These are phyloP conservation scores for Malthinus flaveolus DNA, from an alignment of 2,888 invertebrate genomes.

Conservation along the genomic window DNA sequence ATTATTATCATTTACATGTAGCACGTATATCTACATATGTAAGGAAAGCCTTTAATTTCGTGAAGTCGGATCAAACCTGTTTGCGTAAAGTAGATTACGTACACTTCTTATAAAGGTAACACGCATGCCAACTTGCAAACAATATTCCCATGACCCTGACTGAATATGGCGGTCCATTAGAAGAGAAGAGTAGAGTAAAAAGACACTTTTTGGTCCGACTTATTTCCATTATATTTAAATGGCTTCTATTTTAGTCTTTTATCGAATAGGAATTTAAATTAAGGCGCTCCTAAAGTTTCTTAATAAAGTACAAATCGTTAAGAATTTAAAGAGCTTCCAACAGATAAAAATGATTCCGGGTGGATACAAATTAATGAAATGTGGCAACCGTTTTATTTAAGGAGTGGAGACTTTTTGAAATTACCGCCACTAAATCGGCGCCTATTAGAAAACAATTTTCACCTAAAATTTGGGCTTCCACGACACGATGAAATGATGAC, in stretches of 20 bases:
- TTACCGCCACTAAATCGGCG: too few relatives aligned
- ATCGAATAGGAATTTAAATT: not conserved
- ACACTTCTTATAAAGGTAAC: conserved; percentile 23
- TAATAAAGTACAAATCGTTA: not conserved
- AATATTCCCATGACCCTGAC: conserved; percentile 43
- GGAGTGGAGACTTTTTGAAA: not conserved
- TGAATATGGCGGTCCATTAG: not conserved
- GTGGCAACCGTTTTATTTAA: not conserved
- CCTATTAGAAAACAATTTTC: too few relatives aligned
- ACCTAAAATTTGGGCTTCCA: too few relatives aligned
- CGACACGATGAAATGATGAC: too few relatives aligned
- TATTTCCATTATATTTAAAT: not conserved
- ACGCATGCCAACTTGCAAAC: conserved; percentile 27
- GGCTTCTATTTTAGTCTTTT: not conserved
- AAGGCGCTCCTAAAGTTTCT: not conserved
- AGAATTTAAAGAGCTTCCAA: not conserved
- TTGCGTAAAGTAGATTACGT: conserved; percentile 41
- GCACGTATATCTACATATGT: not conserved
- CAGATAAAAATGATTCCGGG: not conserved
- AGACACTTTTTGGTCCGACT: not conserved
- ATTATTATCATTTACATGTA: conserved; percentile 5
- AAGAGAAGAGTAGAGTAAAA: not conserved
- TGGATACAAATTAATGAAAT: too few relatives aligned
- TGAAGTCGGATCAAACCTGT: conserved; percentile 34
- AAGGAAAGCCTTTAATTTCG: not conserved